Percentiles rank a stretch among this genome's conserved stretches.
phyloP scores from a whole-genome alignment of 2,888 invertebrate species.

The Halictus ligatus region DNA sequence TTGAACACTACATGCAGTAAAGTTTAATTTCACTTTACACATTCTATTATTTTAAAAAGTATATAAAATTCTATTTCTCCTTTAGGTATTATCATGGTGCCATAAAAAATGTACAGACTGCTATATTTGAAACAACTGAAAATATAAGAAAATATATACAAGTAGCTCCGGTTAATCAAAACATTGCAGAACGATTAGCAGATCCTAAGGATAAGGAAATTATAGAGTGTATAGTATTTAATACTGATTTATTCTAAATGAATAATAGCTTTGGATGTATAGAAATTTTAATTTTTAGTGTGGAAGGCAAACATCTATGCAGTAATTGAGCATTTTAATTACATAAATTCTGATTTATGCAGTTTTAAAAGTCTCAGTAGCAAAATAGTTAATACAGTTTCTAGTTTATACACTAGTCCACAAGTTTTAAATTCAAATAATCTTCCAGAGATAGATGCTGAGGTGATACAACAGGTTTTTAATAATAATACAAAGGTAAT shows the following conservation, averaged over 20 bases:
- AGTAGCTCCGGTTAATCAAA: background rate
- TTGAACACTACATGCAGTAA: constrained; percentile 45
- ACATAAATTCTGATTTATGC: constrained; percentile 17
- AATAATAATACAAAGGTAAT: constrained; percentile 33
- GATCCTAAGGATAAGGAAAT: constrained; percentile 47
- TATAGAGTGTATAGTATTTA: constrained; percentile 38
- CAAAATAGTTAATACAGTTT: constrained; percentile 26
- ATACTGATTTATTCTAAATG: background rate
- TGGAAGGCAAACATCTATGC: constrained; percentile 47
- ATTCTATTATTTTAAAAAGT: background rate
- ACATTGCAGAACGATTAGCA: constrained; percentile 30
- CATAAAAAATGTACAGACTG: constrained; percentile 17
- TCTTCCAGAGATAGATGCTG: constrained; percentile 14
- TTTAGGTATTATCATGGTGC: constrained; percentile 40
- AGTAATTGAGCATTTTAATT: constrained; percentile 25
- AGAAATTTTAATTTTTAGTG: constrained; percentile 44
- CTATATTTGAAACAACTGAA: constrained; percentile 41
- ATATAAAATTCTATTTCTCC: constrained; percentile 10
- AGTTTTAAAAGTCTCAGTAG: constrained; percentile 16
- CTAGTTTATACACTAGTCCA: background rate
- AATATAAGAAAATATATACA: constrained; percentile 26
- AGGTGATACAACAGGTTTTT: background rate
- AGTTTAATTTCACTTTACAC: background rate
- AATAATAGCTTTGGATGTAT: background rate
- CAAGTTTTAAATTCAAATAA: constrained; percentile 30